Conservation (phyloP, 1,140 invertebrate genomes). For the Fragariocoptes setiger region DNA sequence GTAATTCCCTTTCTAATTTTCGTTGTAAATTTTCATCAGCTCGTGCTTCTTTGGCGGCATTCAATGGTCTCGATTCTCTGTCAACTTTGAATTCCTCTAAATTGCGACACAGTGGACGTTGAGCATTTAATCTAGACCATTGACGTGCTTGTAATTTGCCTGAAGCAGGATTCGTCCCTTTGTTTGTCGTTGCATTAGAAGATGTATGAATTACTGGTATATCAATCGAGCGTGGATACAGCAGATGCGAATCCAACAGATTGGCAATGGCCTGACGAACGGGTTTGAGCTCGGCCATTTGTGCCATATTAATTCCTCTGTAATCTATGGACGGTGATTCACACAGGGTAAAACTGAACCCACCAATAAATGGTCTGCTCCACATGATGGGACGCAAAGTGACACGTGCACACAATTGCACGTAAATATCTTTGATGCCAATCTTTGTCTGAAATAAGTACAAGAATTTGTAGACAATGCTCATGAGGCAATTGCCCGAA, state of each 20-base stretch:
- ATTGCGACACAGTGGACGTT: too few relatives aligned
- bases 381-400: conserved; percentile 1
- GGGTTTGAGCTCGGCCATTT: conserved; percentile 1
- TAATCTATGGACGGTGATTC: conserved; percentile 2
- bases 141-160: too few relatives aligned
- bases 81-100: too few relatives aligned
- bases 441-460: neutral
- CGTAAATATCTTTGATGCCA: conserved; percentile 1
- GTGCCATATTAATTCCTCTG: conserved; percentile 2
- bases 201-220: too few relatives aligned
- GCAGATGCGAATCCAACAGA: neutral
- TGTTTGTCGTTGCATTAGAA: too few relatives aligned
- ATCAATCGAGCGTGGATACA: neutral
- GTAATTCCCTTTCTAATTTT: conserved; percentile 1
- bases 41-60: too few relatives aligned
- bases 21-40: too few relatives aligned
- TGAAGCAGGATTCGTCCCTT: too few relatives aligned
- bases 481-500: conserved; percentile 3
- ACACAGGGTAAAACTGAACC: neutral
- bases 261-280: neutral
- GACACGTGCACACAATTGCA: neutral
- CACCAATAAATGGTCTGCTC: conserved; percentile 1
- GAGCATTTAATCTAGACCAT: too few relatives aligned
- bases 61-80: too few relatives aligned
- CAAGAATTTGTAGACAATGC: neutral